Evolutionary conservation across 2,888 invertebrate species (phyloP).

Genomic region (Mythimna pallens): DNA sequence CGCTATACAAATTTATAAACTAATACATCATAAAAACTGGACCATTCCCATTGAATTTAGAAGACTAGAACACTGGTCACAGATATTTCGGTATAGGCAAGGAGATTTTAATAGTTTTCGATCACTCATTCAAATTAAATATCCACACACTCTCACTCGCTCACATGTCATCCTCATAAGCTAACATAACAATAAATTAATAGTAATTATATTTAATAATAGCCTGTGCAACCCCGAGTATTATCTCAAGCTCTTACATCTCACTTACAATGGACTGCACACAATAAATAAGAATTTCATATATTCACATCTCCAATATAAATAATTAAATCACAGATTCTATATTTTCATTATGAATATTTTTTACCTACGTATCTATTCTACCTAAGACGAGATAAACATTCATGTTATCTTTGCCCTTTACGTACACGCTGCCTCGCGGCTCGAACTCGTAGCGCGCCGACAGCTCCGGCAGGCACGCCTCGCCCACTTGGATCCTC

Average conservation of each 20-base stretch:
- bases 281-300: constrained; percentile 76
- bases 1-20: constrained; percentile 57
- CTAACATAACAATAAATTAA: constrained; percentile 80
- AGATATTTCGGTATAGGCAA: constrained; percentile 84
- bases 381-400: constrained; percentile 94
- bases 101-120: constrained; percentile 77
- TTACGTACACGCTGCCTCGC: constrained; percentile 98
- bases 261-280: constrained; percentile 71
- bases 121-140: constrained; percentile 67
- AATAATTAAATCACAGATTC: constrained; percentile 89
- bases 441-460: constrained; percentile 96
- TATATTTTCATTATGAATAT: constrained; percentile 76
- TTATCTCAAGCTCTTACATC: constrained; percentile 78
- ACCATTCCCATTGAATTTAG: constrained; percentile 74
- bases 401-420: constrained; percentile 99
- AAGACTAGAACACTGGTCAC: constrained; percentile 89
- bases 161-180: constrained; percentile 71
- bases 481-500: constrained; percentile 95
- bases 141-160: constrained; percentile 68
- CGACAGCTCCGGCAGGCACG: constrained; percentile 93
- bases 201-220: no score
- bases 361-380: constrained; percentile 81
- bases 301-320: constrained; percentile 72
- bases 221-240: constrained; percentile 82
- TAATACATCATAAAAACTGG: constrained; percentile 71